Evolutionary conservation across 2,888 invertebrate species (phyloP), one percentile per base, ranked within the genome.

Genomic region (Brenthis ino): DNA sequence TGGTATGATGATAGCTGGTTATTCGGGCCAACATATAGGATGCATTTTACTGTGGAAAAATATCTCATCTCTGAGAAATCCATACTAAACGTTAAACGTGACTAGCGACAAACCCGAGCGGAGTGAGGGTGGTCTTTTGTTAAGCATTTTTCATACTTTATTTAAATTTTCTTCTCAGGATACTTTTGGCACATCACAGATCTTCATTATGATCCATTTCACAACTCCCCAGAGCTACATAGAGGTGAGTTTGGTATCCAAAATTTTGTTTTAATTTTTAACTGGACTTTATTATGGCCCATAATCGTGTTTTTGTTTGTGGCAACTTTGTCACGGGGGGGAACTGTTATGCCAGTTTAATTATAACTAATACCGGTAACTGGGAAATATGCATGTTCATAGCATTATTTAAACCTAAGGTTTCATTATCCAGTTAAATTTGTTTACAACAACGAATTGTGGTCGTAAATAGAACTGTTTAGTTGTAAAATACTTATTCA

Each of bases 121-220:
- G 5, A 28, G 28, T 5, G 28, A 28, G 28, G 28, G 28, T 4
- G 28, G 28, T 28, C 28, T 4, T 4, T 28, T 4, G 28, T 43
- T 43, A 43, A 43, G 37, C 37, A 43, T 43, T 11, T 43, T 71
- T 71, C 60, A 16, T 70, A 67, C 70, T 75, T 75, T 73, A 73
- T 75, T 65, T 43, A 74, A 74, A 72, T 77, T 84, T 85, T 82
- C 81, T 83, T 96, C 95, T 1, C 95, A 98, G 98, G 98, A 78
- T 97, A 96, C 90, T 98, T 98, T 92, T 98, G 98, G 98, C 98
- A 98, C 93, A 96, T 98, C 87, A 97, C 98, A 80, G 98, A 98
- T 93, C 95, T 98, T 82, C 98, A 98, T 93, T 96, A 97, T 94
- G 98, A 98, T 89, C 95, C 96, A 68, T 95, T 96, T 77, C 92